phyloP scores from a whole-genome alignment of 2,797 vertebrate species.

The Gambusia yucatana region DNA sequence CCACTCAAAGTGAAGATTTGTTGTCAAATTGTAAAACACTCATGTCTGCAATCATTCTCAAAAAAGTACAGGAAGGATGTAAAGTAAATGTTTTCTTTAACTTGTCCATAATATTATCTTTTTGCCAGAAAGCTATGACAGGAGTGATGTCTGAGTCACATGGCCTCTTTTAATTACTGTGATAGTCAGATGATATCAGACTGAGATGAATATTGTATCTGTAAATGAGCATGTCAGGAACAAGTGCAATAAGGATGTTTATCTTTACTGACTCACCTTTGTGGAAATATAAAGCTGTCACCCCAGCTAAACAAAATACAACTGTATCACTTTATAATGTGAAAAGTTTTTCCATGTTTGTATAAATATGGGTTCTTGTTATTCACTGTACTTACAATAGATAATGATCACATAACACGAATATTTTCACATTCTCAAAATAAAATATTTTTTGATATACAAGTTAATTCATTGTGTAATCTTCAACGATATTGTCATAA shows the following conservation, averaged over 20 bases:
- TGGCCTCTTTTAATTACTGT: slow-evolving; percentile 1
- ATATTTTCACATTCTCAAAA: not conserved
- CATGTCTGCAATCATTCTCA: slow-evolving; percentile 1
- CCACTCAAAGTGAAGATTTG: slow-evolving; percentile 25
- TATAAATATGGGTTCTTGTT: not conserved
- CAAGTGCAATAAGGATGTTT: not conserved
- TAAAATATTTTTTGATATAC: not conserved
- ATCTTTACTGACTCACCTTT: not conserved
- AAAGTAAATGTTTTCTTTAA: slow-evolving; percentile 4
- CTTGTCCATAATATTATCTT: slow-evolving; percentile 11
- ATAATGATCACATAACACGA: not conserved
- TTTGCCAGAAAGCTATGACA: slow-evolving; percentile 17
- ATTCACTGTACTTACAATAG: not conserved
- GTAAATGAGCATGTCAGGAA: not conserved
- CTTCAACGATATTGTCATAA: not conserved
- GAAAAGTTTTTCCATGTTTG: not conserved
- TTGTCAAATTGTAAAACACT: slow-evolving; percentile 42
- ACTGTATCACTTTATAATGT: not conserved
- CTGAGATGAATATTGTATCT: slow-evolving; percentile 3
- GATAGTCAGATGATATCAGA: not conserved
- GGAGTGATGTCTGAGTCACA: not conserved
- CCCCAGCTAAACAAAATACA: not conserved
- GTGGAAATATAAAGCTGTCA: not conserved
- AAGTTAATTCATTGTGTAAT: not conserved
- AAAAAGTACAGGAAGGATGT: slow-evolving; percentile 6